phyloP scores from a whole-genome alignment of 30 jellyfish, hydroid and myxozoan genomes.

The Hydractinia symbiolongicarpus region DNA sequence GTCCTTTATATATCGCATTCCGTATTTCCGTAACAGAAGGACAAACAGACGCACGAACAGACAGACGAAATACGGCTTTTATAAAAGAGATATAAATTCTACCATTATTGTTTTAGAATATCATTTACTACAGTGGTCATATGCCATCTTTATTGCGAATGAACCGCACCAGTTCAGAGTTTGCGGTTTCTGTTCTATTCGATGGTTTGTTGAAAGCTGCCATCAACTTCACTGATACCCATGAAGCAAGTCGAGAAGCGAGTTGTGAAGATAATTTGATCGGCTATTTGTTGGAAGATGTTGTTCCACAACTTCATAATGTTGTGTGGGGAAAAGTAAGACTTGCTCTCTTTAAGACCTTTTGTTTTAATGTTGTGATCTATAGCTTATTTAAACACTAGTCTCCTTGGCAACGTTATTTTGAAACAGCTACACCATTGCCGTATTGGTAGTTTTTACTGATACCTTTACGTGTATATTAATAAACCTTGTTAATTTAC shows the following conservation, averaged over 20 bases:
- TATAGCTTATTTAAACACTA: no score
- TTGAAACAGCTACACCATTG: no score
- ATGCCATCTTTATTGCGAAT: conserved; percentile 29
- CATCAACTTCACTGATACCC: conserved; percentile 67
- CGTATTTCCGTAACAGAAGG: no score
- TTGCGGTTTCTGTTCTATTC: conserved; percentile 79
- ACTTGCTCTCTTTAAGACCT: neutral
- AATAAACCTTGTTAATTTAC: no score
- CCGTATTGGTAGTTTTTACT: no score
- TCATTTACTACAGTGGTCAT: conserved; percentile 30
- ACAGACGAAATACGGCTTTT: no score
- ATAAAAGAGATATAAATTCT: no score
- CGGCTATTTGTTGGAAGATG: conserved; percentile 39
- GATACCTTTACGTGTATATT: no score
- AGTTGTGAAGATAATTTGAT: conserved; percentile 36
- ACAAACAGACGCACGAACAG: no score
- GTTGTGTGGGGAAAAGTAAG: conserved; percentile 85
- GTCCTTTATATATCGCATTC: no score
- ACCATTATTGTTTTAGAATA: conserved; percentile 5
- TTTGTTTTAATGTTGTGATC: no score
- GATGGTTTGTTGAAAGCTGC: conserved; percentile 72
- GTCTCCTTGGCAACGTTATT: no score
- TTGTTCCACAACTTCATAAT: conserved; percentile 64
- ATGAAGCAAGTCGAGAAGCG: conserved; percentile 34
- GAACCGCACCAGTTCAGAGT: conserved; percentile 48